Evolutionary conservation across 2,888 invertebrate genomes (phyloP).

Genomic region (Yponomeuta sedellus): DNA sequence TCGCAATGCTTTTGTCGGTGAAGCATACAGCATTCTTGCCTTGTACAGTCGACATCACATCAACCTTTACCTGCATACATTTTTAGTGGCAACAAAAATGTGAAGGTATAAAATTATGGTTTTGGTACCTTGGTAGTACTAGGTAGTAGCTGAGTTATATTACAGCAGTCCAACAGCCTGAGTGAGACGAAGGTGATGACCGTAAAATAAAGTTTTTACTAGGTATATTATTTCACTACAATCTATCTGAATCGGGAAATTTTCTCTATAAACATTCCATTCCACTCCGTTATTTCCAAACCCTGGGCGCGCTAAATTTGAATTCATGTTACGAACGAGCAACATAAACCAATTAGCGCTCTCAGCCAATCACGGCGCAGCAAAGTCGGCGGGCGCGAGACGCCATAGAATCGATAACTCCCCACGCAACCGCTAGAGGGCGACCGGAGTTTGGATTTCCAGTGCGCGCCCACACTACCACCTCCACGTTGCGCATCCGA

Average conservation of each 20-base stretch:
- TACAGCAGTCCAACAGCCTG: too few relatives aligned
- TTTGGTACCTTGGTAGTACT: too few relatives aligned
- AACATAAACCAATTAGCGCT: conserved; percentile 71
- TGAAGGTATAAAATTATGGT: too few relatives aligned
- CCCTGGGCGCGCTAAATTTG: conserved; percentile 70
- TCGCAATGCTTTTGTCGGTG: too few relatives aligned
- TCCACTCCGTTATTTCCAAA: conserved; percentile 51
- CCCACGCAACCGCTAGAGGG: conserved; percentile 74
- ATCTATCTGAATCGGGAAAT: conserved; percentile 59
- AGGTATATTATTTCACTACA: conserved; percentile 56
- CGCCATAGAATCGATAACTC: conserved; percentile 72
- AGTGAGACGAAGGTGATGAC: too few relatives aligned
- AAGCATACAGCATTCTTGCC: too few relatives aligned
- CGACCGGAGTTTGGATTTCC: conserved; percentile 35
- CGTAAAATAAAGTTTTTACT: conserved; percentile 48
- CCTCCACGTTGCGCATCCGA: conserved; percentile 69
- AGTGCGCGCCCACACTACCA: conserved; percentile 69
- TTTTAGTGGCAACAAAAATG: too few relatives aligned
- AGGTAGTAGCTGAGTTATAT: too few relatives aligned
- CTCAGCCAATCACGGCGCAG: conserved; percentile 64
- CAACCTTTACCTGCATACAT: too few relatives aligned
- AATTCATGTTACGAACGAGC: conserved; percentile 71
- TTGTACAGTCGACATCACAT: too few relatives aligned
- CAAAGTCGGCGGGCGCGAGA: conserved; percentile 28
- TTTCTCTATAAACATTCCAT: conserved; percentile 51